These are phyloP conservation scores for Syrrhaptes paradoxus DNA, from an alignment of 2,113 vertebrate genomes.

Conservation along the genomic window DNA sequence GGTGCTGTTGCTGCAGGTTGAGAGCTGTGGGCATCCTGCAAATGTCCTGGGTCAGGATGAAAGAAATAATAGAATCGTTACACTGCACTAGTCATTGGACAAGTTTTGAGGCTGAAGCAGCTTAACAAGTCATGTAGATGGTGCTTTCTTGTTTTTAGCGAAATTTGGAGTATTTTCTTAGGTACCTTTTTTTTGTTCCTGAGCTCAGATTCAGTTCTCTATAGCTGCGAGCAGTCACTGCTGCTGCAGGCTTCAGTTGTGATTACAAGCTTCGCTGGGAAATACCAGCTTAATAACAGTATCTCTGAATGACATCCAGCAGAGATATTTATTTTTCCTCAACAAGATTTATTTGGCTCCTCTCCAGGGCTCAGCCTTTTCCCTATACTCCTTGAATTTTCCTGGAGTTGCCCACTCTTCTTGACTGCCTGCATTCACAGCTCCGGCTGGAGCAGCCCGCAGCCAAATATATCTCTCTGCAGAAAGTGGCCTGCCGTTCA, in stretches of 20 bases:
- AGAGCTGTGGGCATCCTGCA: neutral
- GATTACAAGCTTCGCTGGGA: neutral
- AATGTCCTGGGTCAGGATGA: neutral
- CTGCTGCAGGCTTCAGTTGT: neutral
- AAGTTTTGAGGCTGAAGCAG: neutral
- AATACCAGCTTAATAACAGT: neutral
- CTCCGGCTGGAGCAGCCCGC: neutral
- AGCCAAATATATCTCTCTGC: neutral
- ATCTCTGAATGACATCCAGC: conserved; percentile 8
- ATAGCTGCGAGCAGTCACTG: neutral
- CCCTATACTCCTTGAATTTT: neutral
- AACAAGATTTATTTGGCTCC: neutral
- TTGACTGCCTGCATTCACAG: neutral
- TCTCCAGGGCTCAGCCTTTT: neutral
- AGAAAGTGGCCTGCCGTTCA: neutral
- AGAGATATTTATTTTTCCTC: conserved; percentile 47
- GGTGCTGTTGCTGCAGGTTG: neutral
- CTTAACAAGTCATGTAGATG: neutral
- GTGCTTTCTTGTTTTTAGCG: neutral
- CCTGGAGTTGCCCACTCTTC: neutral
- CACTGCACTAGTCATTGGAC: no score
- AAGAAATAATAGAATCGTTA: neutral
- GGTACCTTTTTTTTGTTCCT: rapidly evolving
- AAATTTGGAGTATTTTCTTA: neutral
- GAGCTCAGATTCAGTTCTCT: neutral